Evolutionary conservation across 1,140 invertebrate species (phyloP), one percentile per base, ranked within the genome.

Genomic region (Mactra quadrangularis): DNA sequence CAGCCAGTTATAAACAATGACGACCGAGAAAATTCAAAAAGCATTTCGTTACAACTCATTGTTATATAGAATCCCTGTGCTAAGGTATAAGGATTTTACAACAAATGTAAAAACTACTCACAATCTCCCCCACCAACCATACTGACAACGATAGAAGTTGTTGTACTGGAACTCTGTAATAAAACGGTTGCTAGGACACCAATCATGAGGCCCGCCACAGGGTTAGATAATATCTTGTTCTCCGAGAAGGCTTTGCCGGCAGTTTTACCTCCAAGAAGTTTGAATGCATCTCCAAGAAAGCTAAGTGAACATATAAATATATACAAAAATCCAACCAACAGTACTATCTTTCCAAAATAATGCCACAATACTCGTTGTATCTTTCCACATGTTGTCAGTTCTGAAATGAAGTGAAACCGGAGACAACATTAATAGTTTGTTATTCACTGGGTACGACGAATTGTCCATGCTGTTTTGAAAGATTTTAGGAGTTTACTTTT

Each of bases 181-280:
- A 95, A 86, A 0, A 95, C 94, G 1, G 95, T 95, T 0, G 93
- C 94, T 71, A 95, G 85, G 47, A 95, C 94, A 25, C 95, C 95
- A 31, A 95, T 93, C 94, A 95, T 95, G 29, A 95, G 90, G 1
- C 93, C 93, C 31, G 93, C 94, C 96, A 98, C 4, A 96, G 92
- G 31, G 97, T 98, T 86, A 93, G 94, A 0, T 95, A 94, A 0
- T 97, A 93, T 86, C 13, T 91, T 90, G 82, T 90, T 94, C 38
- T 94, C 85, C 7, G 84, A 64, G 50, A 89, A 85, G 1, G 86
- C 87, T 33, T 85, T 55, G 4, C 87, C 87, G 15, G 88, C 87
- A 15, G 86, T 81, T 31, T 85, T 85, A 91, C 95, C 94, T 22
- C 94, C 95, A 22, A 95, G 84, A 11, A 95, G 90, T 33, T 93